Evolutionary conservation across 2,888 invertebrate genomes (phyloP).

Genomic region (Chironomus tentans): DNA sequence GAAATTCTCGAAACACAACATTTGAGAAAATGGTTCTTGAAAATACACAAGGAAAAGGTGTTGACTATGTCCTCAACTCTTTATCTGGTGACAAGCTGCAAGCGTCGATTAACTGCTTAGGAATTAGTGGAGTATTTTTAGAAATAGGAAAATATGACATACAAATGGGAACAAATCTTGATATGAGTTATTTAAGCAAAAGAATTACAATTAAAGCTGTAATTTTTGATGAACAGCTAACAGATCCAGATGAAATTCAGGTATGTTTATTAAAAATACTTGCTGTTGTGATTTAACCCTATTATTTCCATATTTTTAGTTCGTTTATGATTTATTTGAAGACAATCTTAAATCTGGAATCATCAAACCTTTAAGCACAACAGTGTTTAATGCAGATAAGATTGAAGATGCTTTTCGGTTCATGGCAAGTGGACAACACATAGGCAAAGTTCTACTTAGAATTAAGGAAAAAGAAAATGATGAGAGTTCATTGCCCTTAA

Average conservation of each 20-base stretch:
- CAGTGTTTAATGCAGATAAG: constrained; percentile 54
- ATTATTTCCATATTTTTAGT: too few species aligned
- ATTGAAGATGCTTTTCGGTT: constrained; percentile 63
- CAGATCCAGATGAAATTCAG: constrained; percentile 45
- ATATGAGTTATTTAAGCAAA: constrained; percentile 44
- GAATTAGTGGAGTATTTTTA: constrained; percentile 55
- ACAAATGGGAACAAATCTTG: constrained; percentile 54
- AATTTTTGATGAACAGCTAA: constrained; percentile 55
- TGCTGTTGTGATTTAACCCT: too few species aligned
- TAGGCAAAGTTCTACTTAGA: constrained; percentile 57
- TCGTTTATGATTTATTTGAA: constrained; percentile 44
- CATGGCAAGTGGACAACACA: constrained; percentile 63
- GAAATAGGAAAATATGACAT: constrained; percentile 74
- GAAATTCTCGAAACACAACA: constrained; percentile 74
- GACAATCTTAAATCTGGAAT: constrained; percentile 55
- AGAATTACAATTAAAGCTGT: constrained; percentile 63
- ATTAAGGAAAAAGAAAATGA: constrained; percentile 34
- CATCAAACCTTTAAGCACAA: constrained; percentile 58
- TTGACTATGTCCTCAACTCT: constrained; percentile 77
- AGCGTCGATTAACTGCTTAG: constrained; percentile 48
- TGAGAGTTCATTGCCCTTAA: constrained; percentile 34
- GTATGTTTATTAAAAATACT: too few species aligned
- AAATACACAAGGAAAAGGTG: constrained; percentile 68
- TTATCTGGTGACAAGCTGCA: constrained; percentile 75
- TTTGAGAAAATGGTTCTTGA: constrained; percentile 78